Evolutionary conservation across 2,797 vertebrate species (phyloP), one percentile per base, ranked within the genome.

Genomic region (Anguilla marmorata): DNA sequence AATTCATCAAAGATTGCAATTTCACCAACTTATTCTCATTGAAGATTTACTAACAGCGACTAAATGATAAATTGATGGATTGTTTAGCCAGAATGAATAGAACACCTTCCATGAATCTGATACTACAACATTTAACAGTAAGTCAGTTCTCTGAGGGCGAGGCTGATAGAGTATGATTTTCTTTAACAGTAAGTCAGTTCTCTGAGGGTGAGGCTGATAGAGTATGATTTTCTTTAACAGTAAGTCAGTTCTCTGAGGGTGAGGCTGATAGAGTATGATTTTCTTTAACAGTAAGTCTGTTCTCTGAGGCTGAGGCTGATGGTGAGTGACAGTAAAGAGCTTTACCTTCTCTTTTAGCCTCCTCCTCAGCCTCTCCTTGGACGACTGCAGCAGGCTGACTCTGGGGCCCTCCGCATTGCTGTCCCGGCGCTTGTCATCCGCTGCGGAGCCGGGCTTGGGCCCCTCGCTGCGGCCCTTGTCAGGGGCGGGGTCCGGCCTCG

Each of bases 271-370:
- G n/a, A 66, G 63, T 24, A 9, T 7, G n/a, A n/a, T 66, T 66
- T 66, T 66, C n/a, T 24, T n/a, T 27, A 24, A 66, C 11, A 27
- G 63, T 24, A 66, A 27, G 24, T 27, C n/a, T 9, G 63, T 66
- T 3, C 60, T n/a, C 2, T 24, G n/a, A 54, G 30, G 1, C 19
- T 33, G 33, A 54, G 45, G 79, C 60, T n/a, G 60, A 86, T 11
- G 48, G 56, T 3, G 92, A 92, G 92, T 91, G 91, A 80, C 90
- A 82, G 86, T 94, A 93, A 93, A 91, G 90, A 92, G 93, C 92
- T 93, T 94, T 96, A 98, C 98, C 98, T 99, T 98, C 93, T 99
- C 97, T 94, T 98, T 99, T 93, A 99, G 97, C 89, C 98, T 97
- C 92, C 97, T 96, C 91, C 97, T 95, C 94, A 99, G 96, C 88